Percentiles rank a stretch among this genome's conserved stretches.
Conservation (phyloP, 1,140 invertebrate species). For the Drosophila subpulchrella region DNA sequence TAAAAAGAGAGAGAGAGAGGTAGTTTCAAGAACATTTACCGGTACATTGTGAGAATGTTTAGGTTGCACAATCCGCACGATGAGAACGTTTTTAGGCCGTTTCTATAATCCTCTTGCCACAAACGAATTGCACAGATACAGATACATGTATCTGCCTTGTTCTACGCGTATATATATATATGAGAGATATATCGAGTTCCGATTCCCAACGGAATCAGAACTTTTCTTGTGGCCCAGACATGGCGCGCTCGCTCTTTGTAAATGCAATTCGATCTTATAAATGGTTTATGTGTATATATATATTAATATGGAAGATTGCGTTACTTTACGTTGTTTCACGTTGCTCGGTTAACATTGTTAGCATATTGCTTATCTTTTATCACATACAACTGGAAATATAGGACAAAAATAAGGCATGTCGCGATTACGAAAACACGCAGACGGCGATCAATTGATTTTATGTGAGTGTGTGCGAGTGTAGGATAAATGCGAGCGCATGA, state of each 20-base stretch:
- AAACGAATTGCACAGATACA: slow-evolving; percentile 47
- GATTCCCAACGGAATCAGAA: slow-evolving; percentile 34
- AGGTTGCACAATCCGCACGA: slow-evolving; percentile 79
- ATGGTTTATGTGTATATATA: slow-evolving; percentile 14
- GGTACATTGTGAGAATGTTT: slow-evolving; percentile 80
- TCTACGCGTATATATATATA: slow-evolving; percentile 19
- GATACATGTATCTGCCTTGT: slow-evolving; percentile 41
- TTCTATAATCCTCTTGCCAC: slow-evolving; percentile 59
- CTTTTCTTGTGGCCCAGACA: slow-evolving; percentile 14
- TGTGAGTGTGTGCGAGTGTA: slow-evolving; percentile 11
- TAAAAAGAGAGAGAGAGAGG: slow-evolving; percentile 25
- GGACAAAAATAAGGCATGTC: slow-evolving; percentile 30
- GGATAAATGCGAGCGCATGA: slow-evolving; percentile 35
- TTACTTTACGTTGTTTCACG: slow-evolving; percentile 35
- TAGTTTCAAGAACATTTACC: slow-evolving; percentile 64
- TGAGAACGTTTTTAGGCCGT: slow-evolving; percentile 80
- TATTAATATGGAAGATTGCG: slow-evolving; percentile 39
- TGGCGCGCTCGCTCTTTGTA: slow-evolving; percentile 27
- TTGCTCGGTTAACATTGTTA: slow-evolving; percentile 20
- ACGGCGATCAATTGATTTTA: slow-evolving; percentile 29
- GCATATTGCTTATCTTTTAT: slow-evolving; percentile 43
- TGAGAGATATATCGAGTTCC: slow-evolving; percentile 20
- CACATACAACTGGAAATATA: slow-evolving; percentile 48
- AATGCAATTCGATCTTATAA: slow-evolving; percentile 27
- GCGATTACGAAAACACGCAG: slow-evolving; percentile 51